Evolutionary conservation across 2,888 invertebrate genomes (phyloP).

Genomic region (Augochlorella aurata): DNA sequence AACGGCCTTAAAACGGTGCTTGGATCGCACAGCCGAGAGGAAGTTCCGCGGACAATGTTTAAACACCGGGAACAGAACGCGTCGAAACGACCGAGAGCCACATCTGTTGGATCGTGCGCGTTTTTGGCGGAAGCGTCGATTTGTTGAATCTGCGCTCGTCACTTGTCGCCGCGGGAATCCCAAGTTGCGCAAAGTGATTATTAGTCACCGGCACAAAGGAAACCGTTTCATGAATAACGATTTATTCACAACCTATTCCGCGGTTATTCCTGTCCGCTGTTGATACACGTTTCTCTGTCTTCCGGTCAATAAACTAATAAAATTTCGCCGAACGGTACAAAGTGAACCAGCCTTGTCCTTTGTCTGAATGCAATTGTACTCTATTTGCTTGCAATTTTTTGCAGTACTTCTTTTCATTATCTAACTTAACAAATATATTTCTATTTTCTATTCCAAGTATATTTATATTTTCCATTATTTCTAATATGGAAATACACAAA

Average conservation of each 20-base stretch:
- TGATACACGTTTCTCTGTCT: not conserved
- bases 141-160: conserved; percentile 31
- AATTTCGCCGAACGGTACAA: not conserved
- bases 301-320: not conserved
- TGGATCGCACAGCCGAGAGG: not conserved
- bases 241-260: not conserved
- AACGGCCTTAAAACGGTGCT: not conserved
- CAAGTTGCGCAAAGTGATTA: not conserved
- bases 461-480: too few relatives aligned
- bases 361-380: not conserved
- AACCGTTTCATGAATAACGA: not conserved
- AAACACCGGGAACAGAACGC: conserved; percentile 17
- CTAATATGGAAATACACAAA: too few relatives aligned
- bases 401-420: too few relatives aligned
- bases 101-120: conserved; percentile 26
- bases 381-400: too few relatives aligned
- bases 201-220: not conserved
- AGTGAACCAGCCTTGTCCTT: not conserved
- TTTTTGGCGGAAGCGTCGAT: conserved; percentile 41
- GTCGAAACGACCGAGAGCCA: conserved; percentile 30
- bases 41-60: conserved; percentile 24
- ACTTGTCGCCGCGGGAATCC: conserved; percentile 19
- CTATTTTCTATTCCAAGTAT: too few relatives aligned
- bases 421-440: too few relatives aligned
- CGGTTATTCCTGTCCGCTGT: not conserved